Percentiles rank a stretch among this genome's conserved stretches.
Conservation (phyloP, 2,113 vertebrate genomes). For the Sigmodon hispidus region DNA sequence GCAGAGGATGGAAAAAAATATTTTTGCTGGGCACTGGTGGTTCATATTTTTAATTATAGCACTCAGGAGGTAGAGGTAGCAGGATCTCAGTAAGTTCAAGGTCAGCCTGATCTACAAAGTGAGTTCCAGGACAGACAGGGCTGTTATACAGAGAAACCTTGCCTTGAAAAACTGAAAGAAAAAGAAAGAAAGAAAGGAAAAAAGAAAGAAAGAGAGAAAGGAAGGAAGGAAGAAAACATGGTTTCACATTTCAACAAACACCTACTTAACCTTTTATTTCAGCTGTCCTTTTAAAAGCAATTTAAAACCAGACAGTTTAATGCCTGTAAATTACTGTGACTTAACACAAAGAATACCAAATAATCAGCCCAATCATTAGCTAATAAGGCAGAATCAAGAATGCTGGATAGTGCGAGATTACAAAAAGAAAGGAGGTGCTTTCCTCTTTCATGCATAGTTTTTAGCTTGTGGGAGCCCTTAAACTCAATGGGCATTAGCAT, state of each 20-base stretch:
- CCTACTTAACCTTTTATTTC: constrained; percentile 30
- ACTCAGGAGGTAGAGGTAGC: too few species aligned
- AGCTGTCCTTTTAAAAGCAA: neutral
- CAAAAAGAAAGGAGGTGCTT: neutral
- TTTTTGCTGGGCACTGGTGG: too few species aligned
- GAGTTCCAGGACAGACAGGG: too few species aligned
- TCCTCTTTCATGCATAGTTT: neutral
- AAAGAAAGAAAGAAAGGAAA: too few species aligned
- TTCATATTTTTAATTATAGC: too few species aligned
- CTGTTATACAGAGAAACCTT: too few species aligned
- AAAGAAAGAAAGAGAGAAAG: too few species aligned
- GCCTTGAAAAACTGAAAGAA: too few species aligned
- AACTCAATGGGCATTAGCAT: neutral
- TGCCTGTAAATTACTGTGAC: constrained; percentile 17
- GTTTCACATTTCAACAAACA: constrained; percentile 15
- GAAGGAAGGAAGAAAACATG: too few species aligned
- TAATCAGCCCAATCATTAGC: neutral
- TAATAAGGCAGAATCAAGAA: constrained; percentile 27
- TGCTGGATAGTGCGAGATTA: neutral
- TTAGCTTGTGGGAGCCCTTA: neutral
- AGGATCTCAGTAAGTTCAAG: too few species aligned
- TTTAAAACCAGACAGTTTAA: neutral
- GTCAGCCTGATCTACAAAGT: too few species aligned
- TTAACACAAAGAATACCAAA: neutral
- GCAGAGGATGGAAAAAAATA: neutral